Evolutionary conservation across 2,113 vertebrate genomes (phyloP), one percentile per base, ranked within the genome.

Genomic region (Percopsis transmontana): DNA sequence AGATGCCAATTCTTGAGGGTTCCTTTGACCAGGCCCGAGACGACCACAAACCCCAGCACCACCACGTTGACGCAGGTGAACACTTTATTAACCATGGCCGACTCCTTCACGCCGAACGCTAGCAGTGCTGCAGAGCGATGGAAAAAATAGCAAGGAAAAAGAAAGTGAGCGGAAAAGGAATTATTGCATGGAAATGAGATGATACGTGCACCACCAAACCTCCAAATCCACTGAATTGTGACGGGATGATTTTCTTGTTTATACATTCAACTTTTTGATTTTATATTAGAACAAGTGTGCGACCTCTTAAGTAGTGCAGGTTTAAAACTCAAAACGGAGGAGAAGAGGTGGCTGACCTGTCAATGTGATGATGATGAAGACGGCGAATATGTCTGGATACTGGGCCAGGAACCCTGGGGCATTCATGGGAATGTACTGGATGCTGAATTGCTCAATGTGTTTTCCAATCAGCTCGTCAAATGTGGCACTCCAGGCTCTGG

Each of bases 21-120:
- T n/a, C 97, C 97, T 85, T 98, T 99, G 81, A 98, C 94, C 0
- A 98, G 91, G 20, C 96, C 96, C 0, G 97, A 94, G 45, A 99
- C 90, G 72, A 99, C 80, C 0, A 99, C 95, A 44, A 97, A 99
- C 68, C 95, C 72, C 40, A 99, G 86, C 59, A 99, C 97, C 8
- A 98, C 86, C 1, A 98, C 88, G 0, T 99, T 99, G 84, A 99
- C 66, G 67, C 96, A 96, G 41, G 97, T 99, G 85, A 99, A 98
- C 12, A 98, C 68, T 88, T 98, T 99, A 77, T 95, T 97, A 33
- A 99, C 94, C 86, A 97, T 64, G 13, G 96, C 97, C 0, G 97
- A 99, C 82, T 99, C 97, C 79, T 98, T 99, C 81, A 98, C 97
- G 0, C 97, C 97, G 53, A 98, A 92, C 1, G 91, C 93, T 54